phyloP scores from a whole-genome alignment of 2,797 vertebrate species.

The Botia kubotai region DNA sequence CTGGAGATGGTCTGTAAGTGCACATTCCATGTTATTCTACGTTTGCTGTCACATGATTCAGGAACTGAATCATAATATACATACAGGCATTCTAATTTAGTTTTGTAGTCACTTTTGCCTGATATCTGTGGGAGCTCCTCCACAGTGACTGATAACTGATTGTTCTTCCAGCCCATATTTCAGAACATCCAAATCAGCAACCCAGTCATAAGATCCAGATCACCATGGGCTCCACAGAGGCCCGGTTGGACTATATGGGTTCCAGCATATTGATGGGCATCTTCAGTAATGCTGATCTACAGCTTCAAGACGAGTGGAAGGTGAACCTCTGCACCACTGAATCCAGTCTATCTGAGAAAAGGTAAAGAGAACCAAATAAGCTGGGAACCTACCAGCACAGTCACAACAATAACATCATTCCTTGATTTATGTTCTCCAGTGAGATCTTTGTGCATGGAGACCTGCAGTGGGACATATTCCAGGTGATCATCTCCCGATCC shows the following conservation, averaged over 20 bases:
- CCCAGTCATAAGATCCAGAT: constrained; percentile 98
- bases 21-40: constrained; percentile 33
- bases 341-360: constrained; percentile 92
- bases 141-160: constrained; percentile 27
- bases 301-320: constrained; percentile 98
- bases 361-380: constrained; percentile 70
- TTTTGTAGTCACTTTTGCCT: no score
- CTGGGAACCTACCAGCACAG: neutral
- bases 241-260: constrained; percentile 98
- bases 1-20: constrained; percentile 99
- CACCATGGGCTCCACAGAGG: constrained; percentile 98
- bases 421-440: constrained; percentile 70
- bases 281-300: constrained; percentile 97
- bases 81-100: no score
- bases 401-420: neutral
- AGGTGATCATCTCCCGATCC: constrained; percentile 99
- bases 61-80: no score
- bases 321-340: constrained; percentile 91
- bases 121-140: neutral
- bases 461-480: constrained; percentile 99
- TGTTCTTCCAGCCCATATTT: constrained; percentile 89
- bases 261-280: constrained; percentile 99
- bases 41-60: no score
- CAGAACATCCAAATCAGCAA: constrained; percentile 97
- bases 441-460: constrained; percentile 98